phyloP scores from a whole-genome alignment of 2,888 invertebrate genomes.

The Crepidodera aurea region DNA sequence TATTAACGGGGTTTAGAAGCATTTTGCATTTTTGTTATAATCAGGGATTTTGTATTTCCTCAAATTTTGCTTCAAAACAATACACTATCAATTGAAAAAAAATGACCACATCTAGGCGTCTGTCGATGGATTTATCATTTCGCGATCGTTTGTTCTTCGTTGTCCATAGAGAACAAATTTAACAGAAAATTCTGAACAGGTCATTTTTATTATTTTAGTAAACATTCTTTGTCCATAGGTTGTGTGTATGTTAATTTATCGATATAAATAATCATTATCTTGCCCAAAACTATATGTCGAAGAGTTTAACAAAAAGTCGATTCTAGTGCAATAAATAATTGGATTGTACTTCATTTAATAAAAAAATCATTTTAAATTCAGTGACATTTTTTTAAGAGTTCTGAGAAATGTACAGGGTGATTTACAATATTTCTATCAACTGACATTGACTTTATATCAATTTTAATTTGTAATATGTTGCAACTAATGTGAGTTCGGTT shows the following conservation, averaged over 20 bases:
- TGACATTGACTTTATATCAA: no score
- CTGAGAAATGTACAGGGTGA: neutral
- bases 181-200: neutral
- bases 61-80: no score
- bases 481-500: no score
- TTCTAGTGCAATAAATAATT: constrained; percentile 32
- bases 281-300: constrained; percentile 3
- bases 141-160: no score
- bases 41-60: no score
- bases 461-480: no score
- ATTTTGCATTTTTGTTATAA: no score
- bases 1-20: no score
- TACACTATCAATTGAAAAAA: no score
- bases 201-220: constrained; percentile 5
- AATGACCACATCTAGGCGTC: no score
- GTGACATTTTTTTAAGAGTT: neutral
- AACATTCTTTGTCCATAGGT: constrained; percentile 1
- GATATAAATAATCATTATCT: constrained; percentile 1
- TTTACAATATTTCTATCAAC: neutral
- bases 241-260: constrained; percentile 20
- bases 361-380: neutral
- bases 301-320: constrained; percentile 14
- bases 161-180: neutral
- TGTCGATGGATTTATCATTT: no score
- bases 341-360: constrained; percentile 9